Base-by-base conservation (phyloP, 2,797 vertebrate species). In the Microctenopoma steveboyesi region DNA sequence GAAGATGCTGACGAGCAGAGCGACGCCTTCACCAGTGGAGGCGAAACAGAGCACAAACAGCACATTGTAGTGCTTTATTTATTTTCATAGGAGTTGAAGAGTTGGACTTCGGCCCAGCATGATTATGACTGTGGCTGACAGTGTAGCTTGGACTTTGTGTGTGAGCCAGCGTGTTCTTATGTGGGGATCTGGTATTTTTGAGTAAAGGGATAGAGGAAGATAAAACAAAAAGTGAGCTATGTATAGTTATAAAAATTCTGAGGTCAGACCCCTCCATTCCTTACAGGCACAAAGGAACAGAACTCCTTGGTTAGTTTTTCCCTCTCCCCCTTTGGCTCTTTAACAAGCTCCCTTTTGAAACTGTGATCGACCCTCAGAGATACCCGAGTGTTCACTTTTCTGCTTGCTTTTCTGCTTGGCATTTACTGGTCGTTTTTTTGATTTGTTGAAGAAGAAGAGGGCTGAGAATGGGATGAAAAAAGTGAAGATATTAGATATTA, bases 61-160 rank as follows among this genome's bases (percentile, higher is more conserved):
- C 81, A 75, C 82, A 83, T 89, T 90, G 83, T 89, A 64, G 63
- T 52, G 40, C 62, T 81, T 86, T 87, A 86, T 91, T 93, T 93
- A 87, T 92, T 91, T 93, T 86, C 68, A 86, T 81, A 83, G 85
- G 80, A 69, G 69, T 73, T 79, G 61, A 88, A 84, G 85, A 76
- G 82, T 83, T 84, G 77, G 81, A 78, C 86, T 89, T 89, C 79
- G 86, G 79, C 74, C 82, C 72, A 62, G 75, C 71, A 72, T 57
- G 78, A 74, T 73, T 66, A 30, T 42, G 13, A 72, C 55, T 33
- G 42, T 49, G 59, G 59, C 72, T 65, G 72, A 62, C 46, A 33
- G 53, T 57, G 65, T 69, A 69, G 66, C 43, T 67, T 64, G 69
- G 39, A 72, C 75, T 81, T 77, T 74, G 58, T 74, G 58, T 61